A percentile compares a stretch with the other conserved stretches of the same genome.
Conservation (phyloP, 2,113 vertebrate genomes). For the Galbula dea region DNA sequence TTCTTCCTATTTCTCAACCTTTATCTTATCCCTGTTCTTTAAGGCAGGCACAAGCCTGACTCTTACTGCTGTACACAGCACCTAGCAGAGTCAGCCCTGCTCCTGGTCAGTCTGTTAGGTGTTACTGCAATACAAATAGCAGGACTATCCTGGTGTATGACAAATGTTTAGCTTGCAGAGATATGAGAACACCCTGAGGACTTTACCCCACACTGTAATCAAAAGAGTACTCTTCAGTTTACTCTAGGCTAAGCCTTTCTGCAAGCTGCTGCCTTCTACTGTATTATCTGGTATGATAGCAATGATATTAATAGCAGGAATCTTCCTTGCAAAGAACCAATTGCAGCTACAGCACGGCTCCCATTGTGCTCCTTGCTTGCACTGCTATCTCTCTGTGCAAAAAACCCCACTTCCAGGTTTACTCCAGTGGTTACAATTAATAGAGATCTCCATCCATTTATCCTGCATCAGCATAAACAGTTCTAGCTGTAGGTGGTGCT, state of each 20-base stretch:
- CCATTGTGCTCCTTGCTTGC: background rate
- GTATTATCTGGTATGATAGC: constrained; percentile 37
- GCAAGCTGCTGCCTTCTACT: constrained; percentile 36
- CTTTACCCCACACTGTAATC: background rate
- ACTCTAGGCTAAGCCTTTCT: constrained; percentile 32
- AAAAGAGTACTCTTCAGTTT: background rate
- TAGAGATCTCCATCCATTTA: constrained; percentile 21
- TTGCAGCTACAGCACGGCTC: background rate
- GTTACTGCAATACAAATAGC: background rate
- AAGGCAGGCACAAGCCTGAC: background rate
- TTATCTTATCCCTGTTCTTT: background rate
- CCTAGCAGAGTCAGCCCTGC: background rate
- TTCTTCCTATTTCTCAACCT: background rate
- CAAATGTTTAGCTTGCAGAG: background rate
- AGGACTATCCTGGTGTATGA: background rate
- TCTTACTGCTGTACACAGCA: background rate
- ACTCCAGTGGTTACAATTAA: background rate
- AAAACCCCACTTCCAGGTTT: constrained; percentile 40
- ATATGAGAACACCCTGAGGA: background rate
- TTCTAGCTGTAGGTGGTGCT: constrained; percentile 19
- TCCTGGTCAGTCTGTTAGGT: background rate
- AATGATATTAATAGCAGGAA: constrained; percentile 31
- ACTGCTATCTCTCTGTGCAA: background rate
- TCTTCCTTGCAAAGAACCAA: background rate
- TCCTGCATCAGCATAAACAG: constrained; percentile 22